Evolutionary conservation across 2,797 vertebrate genomes (phyloP).

Genomic region (Xyrichtys novacula): DNA sequence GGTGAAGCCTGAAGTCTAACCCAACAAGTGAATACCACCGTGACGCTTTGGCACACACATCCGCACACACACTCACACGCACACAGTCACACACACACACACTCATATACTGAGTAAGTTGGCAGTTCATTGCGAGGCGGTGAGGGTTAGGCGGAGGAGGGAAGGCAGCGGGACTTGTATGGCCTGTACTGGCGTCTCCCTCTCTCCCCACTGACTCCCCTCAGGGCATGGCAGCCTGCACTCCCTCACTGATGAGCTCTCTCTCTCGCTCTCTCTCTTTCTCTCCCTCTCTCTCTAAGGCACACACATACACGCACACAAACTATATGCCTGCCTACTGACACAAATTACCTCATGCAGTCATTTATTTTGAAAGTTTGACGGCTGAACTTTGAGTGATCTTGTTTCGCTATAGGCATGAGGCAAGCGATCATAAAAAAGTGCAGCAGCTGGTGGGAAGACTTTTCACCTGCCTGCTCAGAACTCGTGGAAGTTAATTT

Average conservation of each 20-base stretch:
- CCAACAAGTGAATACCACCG: conserved; percentile 62
- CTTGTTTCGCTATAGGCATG: conserved; percentile 77
- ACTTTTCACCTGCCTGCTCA: conserved; percentile 71
- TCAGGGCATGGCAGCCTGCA: conserved; percentile 79
- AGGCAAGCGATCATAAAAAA: conserved; percentile 68
- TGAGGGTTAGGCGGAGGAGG: conserved; percentile 76
- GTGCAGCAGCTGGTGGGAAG: conserved; percentile 74
- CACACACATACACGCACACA: conserved; percentile 34
- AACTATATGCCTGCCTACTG: conserved; percentile 63
- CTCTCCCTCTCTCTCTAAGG: conserved; percentile 14
- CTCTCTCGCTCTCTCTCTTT: conserved; percentile 18
- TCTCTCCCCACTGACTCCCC: conserved; percentile 72
- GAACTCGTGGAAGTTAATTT: conserved; percentile 64
- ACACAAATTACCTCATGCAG: conserved; percentile 82
- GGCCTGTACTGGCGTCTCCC: conserved; percentile 80
- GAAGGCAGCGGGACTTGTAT: conserved; percentile 77
- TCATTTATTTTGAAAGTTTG: conserved; percentile 83
- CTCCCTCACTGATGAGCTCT: conserved; percentile 77
- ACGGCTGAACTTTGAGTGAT: conserved; percentile 83
- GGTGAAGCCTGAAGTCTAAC: conserved; percentile 70
- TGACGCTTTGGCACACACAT: conserved; percentile 35
- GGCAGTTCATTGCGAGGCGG: conserved; percentile 82
- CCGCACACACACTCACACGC: conserved; percentile 16
- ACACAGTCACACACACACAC: conserved; percentile 34
- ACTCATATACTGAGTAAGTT: conserved; percentile 59